Percentiles rank a stretch among this genome's conserved stretches.
Evolutionary conservation across 2,888 invertebrate species (phyloP).

Genomic region (Orthonevra nobilis): DNA sequence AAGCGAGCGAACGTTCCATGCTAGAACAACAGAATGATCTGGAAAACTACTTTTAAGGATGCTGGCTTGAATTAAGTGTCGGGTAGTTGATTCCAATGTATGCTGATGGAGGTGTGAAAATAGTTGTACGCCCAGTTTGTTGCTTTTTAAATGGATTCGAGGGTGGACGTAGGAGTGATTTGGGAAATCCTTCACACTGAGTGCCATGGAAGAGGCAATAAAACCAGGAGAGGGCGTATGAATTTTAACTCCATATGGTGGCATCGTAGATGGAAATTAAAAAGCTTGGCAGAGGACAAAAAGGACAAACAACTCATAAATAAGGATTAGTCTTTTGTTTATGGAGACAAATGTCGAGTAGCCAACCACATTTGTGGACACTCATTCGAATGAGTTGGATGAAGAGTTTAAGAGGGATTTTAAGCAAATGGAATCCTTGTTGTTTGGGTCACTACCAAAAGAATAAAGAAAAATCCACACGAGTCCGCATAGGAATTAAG

Average conservation of each 20-base stretch:
- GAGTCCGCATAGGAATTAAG: too few species aligned
- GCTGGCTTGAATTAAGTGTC: background rate
- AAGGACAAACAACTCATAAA: background rate
- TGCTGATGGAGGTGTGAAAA: constrained; percentile 21
- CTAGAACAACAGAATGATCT: constrained; percentile 34
- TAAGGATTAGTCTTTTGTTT: background rate
- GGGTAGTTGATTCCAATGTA: too few species aligned
- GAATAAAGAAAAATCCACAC: too few species aligned
- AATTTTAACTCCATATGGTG: background rate
- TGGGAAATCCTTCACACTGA: constrained; percentile 1
- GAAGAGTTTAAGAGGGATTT: too few species aligned
- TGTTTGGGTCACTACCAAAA: too few species aligned
- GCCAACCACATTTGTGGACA: too few species aligned
- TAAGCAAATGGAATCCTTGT: too few species aligned
- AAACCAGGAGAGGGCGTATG: background rate
- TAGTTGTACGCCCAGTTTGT: constrained; percentile 34
- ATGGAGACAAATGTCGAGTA: background rate
- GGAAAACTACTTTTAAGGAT: constrained; percentile 56
- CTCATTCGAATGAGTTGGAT: too few species aligned
- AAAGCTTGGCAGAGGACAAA: background rate
- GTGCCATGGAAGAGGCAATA: background rate
- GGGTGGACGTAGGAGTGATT: background rate
- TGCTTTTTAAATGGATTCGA: background rate
- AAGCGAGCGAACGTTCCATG: constrained; percentile 15
- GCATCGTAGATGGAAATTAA: background rate